Base-by-base conservation (phyloP, 2,888 invertebrate species). In the Drosophila cracens region DNA sequence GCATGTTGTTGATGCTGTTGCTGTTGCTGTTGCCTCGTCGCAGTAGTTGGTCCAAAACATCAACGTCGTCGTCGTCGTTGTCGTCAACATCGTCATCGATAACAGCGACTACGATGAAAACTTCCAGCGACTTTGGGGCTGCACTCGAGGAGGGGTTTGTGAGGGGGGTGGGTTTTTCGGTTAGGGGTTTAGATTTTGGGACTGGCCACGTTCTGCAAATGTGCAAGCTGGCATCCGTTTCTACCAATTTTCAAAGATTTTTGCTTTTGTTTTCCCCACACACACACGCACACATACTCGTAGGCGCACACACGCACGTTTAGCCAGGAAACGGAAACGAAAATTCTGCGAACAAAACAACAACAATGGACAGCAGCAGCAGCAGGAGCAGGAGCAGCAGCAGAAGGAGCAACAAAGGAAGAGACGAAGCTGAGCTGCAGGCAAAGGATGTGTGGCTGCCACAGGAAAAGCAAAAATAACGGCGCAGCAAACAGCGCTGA, bases 211-310 rank as follows among this genome's bases (percentile, higher is more conserved):
- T 81, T 89, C 85, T 89, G 83, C 88, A 87, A 89, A 87, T 87
- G 90, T 89, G 90, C 88, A 89, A 85, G 90, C 90, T 89, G 77
- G 90, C 89, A 89, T 90, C 78, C 90, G 87, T 79, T 85, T 86
- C 81, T 78, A 76, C 89, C 81, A 87, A 86, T 86, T 87, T 90
- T 74, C 75, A 76, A 90, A 83, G 87, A 90, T 78, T 86, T 83
- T 86, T 90, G 87, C 79, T 89, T 87, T 90, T 83, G 83, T 90
- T 86, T 80, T 86, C 74, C 74, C 73, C 74, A 73, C 66, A 63
- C 78, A 70, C 67, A 81, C 65, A 67, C 40, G 53, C 49, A 74
- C 43, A 51, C 65, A 63, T 49, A 60, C 54, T 68, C 51, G 69
- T 21, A 43, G 38, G 52, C 54, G 56, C 40, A 69, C 58, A 74